Evolutionary conservation across 2,113 vertebrate genomes (phyloP).

Genomic region (Tor tambroides): DNA sequence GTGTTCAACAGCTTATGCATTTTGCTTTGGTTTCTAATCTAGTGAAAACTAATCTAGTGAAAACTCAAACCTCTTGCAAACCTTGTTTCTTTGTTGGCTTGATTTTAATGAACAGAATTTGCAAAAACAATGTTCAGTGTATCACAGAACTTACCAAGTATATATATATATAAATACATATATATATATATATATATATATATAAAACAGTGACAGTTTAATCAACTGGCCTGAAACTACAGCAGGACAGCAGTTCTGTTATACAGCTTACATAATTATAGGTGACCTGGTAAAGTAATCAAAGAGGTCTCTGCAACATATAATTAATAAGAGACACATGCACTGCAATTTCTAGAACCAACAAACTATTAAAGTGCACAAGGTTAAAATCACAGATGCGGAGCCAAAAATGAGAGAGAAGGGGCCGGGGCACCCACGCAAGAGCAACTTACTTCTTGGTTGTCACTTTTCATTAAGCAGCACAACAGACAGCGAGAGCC

Average conservation of each 20-base stretch:
- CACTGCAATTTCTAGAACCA: not conserved
- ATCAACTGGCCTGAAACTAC: not conserved
- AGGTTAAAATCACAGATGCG: conserved; percentile 4
- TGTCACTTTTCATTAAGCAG: conserved; percentile 45
- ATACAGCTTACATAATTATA: not conserved
- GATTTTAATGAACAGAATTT: not conserved
- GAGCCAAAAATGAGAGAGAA: conserved; percentile 17
- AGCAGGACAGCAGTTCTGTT: not conserved
- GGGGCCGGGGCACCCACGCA: not conserved
- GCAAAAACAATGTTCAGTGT: not conserved
- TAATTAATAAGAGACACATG: not conserved
- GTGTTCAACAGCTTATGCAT: too few relatives aligned
- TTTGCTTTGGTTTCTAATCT: too few relatives aligned
- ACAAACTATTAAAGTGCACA: not conserved
- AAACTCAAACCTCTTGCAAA: too few relatives aligned
- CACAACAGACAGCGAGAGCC: conserved; percentile 17
- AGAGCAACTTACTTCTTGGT: conserved; percentile 30
- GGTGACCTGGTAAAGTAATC: not conserved
- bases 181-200: too few relatives aligned
- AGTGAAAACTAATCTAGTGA: too few relatives aligned
- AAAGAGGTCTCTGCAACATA: not conserved
- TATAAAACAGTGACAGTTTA: not conserved
- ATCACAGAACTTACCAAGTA: not conserved
- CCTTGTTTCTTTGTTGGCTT: not conserved
- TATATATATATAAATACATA: too few relatives aligned